Percentiles rank a stretch among this genome's conserved stretches.
Conservation (phyloP, 2,888 invertebrate genomes). For the Drosophila emarginata region DNA sequence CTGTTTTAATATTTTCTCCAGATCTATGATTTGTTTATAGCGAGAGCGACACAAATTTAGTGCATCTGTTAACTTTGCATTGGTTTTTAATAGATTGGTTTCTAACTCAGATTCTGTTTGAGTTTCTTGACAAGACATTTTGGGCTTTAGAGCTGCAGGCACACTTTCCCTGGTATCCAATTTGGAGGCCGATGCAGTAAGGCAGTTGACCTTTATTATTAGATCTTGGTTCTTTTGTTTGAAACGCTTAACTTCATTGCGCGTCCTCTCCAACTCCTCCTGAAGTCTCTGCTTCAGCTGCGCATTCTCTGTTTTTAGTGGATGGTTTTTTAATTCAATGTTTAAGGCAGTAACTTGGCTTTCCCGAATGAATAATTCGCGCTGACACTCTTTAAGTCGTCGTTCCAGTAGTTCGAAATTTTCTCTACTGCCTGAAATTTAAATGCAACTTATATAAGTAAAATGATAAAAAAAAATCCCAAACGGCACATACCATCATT, state of each 20-base stretch:
- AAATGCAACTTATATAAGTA: background rate
- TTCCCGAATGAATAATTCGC: conserved; percentile 70
- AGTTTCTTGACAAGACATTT: conserved; percentile 29
- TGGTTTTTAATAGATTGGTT: conserved; percentile 50
- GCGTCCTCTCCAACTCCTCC: conserved; percentile 73
- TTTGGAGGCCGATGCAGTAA: conserved; percentile 24
- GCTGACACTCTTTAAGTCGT: conserved; percentile 75
- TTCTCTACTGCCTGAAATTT: conserved; percentile 61
- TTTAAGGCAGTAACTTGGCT: conserved; percentile 76
- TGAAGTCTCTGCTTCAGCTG: conserved; percentile 70
- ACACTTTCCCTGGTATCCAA: background rate
- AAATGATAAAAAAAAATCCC: background rate
- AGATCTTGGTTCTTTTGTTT: conserved; percentile 63
- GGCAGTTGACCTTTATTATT: conserved; percentile 31
- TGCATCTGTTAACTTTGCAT: conserved; percentile 70
- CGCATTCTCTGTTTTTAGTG: conserved; percentile 77
- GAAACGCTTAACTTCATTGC: conserved; percentile 71
- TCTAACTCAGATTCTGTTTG: conserved; percentile 69
- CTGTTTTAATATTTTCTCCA: conserved; percentile 63
- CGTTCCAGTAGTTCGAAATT: conserved; percentile 68
- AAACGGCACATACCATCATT: conserved; percentile 68
- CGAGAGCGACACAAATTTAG: conserved; percentile 73
- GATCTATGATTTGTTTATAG: conserved; percentile 60
- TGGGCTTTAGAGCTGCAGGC: background rate
- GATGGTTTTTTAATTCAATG: conserved; percentile 78